Evolutionary conservation across 2,113 vertebrate species (phyloP), one percentile per base, ranked within the genome.

Genomic region (Dromas ardeola): DNA sequence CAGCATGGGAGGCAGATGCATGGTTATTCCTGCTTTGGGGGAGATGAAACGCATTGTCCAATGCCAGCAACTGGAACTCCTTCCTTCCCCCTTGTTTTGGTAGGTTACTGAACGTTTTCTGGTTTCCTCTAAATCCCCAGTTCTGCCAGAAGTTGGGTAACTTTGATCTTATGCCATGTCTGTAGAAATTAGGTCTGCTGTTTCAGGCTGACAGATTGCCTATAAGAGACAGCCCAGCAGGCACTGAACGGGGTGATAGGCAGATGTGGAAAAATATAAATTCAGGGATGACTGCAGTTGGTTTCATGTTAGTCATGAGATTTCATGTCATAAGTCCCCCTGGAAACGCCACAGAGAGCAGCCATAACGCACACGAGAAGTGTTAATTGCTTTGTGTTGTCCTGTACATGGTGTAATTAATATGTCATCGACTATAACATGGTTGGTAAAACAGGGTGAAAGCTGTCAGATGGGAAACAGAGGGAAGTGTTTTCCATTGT

Each of bases 251-350:
- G 77, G 52, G 69, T 95, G 83, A 72, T 87, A 96, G 65, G 83
- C 73, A 95, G 70, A 47, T 11, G 1, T 53, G 23, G 30, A 58
- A 76, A 83, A 89, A 91, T 72, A 81, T 21, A 81, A 91, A 92
- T 58, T 79, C 77, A 65, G 72, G 47, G 82, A 88, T 88, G 89
- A 13, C 80, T 91, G 43, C 65, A 80, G 81, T 69, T 81, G 73
- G 40, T 85, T 95, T 96, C 77, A 87, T 91, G 61, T 30, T 88
- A 91, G 77, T 96, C 94, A 97, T 92, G 84, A 91, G 95, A 76
- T 32, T 72, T 86, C 73, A 61, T 7, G 2, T 96, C 77, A 42
- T 72, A 45, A 49, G 36, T 95, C 49, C 30, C 65, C 18, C n/a
- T 94, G 95, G 43, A 89, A 96, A 45, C 36, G 20, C 70, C 49